Conservation (phyloP, 1,140 invertebrate species). For the Penaeus indicus region DNA sequence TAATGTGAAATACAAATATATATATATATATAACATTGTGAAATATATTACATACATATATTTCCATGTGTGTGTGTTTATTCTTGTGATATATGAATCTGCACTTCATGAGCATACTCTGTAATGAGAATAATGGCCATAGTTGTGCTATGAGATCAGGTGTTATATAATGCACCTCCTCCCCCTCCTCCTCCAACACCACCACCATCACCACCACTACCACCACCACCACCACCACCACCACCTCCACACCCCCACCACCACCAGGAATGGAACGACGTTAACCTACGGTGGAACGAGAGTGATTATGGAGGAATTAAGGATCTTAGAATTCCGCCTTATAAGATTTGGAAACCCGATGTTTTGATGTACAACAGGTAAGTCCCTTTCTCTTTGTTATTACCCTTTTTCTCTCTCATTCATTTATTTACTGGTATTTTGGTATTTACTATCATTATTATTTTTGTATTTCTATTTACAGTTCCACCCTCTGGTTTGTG, state of each 20-base stretch:
- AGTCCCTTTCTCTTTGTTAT: constrained; percentile 51
- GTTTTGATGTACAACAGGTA: constrained; percentile 99
- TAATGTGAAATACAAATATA: too few species aligned
- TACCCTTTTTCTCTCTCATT: neutral
- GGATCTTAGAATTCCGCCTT: constrained; percentile 94
- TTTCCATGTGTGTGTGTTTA: too few species aligned
- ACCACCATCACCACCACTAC: constrained; percentile 9
- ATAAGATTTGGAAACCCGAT: constrained; percentile 98
- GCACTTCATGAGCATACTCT: neutral
- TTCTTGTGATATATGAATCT: neutral
- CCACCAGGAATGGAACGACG: constrained; percentile 96
- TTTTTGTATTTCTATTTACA: too few species aligned
- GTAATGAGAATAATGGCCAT: neutral
- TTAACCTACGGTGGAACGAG: constrained; percentile 97
- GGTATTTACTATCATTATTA: neutral
- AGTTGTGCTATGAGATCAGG: neutral
- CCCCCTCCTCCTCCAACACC: neutral
- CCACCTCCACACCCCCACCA: constrained; percentile 71
- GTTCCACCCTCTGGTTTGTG: too few species aligned
- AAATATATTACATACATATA: too few species aligned
- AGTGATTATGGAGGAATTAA: constrained; percentile 96
- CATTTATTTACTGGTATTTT: neutral
- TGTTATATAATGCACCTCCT: constrained; percentile 31
- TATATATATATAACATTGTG: too few species aligned
- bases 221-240: constrained; percentile 67